phyloP scores from a whole-genome alignment of 2,888 invertebrate genomes.

The Thysanoteuthis rhombus region DNA sequence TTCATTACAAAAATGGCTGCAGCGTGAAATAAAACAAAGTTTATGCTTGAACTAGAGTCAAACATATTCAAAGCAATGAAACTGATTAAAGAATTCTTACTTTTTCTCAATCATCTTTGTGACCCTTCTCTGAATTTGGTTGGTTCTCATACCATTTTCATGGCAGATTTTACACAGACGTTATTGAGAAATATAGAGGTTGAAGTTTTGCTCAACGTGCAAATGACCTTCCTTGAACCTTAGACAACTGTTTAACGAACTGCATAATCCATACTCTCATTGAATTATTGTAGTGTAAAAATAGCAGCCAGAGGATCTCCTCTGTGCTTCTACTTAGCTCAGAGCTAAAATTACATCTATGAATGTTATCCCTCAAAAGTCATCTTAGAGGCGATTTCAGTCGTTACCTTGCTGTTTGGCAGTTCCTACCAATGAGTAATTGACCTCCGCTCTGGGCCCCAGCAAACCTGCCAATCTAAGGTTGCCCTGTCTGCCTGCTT shows the following conservation, averaged over 20 bases:
- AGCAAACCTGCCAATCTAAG: no score
- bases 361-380: not conserved
- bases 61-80: not conserved
- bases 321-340: not conserved
- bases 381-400: not conserved
- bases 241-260: not conserved
- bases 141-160: not conserved
- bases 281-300: not conserved
- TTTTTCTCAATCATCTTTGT: not conserved
- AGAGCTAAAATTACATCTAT: not conserved
- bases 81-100: not conserved
- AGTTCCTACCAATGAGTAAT: no score
- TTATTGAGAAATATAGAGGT: not conserved
- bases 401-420: not conserved
- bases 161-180: not conserved
- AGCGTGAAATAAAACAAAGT: not conserved
- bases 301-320: not conserved
- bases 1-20: not conserved
- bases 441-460: no score
- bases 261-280: not conserved
- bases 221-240: not conserved
- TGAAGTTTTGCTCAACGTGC: not conserved
- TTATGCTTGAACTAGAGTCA: not conserved
- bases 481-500: no score
- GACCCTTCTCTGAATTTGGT: not conserved